Evolutionary conservation across 2,888 invertebrate species (phyloP).

Genomic region (Zygaena filipendulae): DNA sequence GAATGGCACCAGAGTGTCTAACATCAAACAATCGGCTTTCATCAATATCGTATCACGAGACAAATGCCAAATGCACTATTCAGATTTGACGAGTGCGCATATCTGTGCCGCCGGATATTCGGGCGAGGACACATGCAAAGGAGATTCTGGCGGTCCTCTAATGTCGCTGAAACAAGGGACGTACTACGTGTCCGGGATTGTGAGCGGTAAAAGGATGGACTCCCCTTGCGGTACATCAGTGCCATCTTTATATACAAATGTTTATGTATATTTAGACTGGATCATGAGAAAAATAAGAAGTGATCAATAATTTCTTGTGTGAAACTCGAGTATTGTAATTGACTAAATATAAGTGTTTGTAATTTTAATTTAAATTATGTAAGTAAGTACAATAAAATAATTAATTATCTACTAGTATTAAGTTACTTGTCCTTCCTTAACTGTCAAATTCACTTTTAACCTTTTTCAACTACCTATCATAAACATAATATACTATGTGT

Average conservation of each 20-base stretch:
- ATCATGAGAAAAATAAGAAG: conserved; percentile 30
- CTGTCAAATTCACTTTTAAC: too few relatives aligned
- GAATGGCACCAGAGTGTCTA: conserved; percentile 35
- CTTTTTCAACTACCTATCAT: too few relatives aligned
- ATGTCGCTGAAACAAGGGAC: conserved; percentile 46
- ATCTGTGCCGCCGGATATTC: conserved; percentile 50
- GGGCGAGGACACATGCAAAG: conserved; percentile 55
- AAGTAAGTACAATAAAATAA: conserved; percentile 13
- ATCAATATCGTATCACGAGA: conserved; percentile 42
- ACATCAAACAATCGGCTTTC: conserved; percentile 48
- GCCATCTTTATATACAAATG: conserved; percentile 52
- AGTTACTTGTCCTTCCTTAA: too few relatives aligned
- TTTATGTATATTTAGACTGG: conserved; percentile 46
- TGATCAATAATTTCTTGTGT: conserved; percentile 13
- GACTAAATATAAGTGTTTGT: too few relatives aligned
- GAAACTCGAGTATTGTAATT: too few relatives aligned
- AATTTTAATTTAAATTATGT: too few relatives aligned
- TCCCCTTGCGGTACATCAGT: conserved; percentile 48
- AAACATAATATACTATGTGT: too few relatives aligned
- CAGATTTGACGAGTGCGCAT: conserved; percentile 33
- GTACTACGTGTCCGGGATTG: conserved; percentile 47
- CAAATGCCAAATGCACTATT: conserved; percentile 36
- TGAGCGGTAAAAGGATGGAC: conserved; percentile 53
- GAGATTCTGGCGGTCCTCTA: conserved; percentile 55
- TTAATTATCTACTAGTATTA: conserved; percentile 2